Conservation (phyloP, 64 coral and sea anemone species). For the Montipora sp. region DNA sequence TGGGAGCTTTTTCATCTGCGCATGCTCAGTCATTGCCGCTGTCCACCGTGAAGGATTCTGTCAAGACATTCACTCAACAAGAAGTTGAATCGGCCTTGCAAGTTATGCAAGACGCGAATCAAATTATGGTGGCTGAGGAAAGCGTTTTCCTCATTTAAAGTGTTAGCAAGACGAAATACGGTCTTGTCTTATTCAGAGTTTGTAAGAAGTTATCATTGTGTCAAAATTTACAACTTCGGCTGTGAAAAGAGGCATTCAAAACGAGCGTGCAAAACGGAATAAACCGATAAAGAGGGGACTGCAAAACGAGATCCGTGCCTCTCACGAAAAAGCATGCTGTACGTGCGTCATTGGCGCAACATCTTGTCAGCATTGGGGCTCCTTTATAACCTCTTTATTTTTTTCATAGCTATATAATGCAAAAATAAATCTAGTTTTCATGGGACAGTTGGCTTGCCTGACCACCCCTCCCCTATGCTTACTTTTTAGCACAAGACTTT, state of each 20-base stretch:
- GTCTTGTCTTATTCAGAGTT: not conserved
- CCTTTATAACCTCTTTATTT: too few species aligned
- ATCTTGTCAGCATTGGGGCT: not conserved
- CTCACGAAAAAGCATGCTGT: not conserved
- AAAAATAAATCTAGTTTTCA: too few species aligned
- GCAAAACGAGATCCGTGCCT: not conserved
- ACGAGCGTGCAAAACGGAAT: not conserved
- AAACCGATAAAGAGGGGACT: not conserved
- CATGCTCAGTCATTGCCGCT: constrained; percentile 81
- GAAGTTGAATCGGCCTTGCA: constrained; percentile 80
- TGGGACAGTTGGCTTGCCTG: too few species aligned
- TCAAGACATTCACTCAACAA: constrained; percentile 63
- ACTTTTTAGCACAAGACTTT: too few species aligned
- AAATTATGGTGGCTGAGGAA: constrained; percentile 80
- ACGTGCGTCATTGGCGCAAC: not conserved
- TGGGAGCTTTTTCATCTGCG: constrained; percentile 55
- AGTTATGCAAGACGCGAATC: constrained; percentile 89
- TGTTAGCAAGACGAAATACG: not conserved
- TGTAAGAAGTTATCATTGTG: not conserved
- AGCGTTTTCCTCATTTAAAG: constrained; percentile 80
- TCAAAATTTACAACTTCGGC: not conserved
- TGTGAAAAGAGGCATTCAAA: not conserved
- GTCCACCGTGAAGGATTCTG: constrained; percentile 46
- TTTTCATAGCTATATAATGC: too few species aligned
- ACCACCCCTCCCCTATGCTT: too few species aligned